A percentile compares a stretch with the other conserved stretches of the same genome.
phyloP scores from a whole-genome alignment of 1,140 invertebrate genomes.

The Drosophila punjabiensis region DNA sequence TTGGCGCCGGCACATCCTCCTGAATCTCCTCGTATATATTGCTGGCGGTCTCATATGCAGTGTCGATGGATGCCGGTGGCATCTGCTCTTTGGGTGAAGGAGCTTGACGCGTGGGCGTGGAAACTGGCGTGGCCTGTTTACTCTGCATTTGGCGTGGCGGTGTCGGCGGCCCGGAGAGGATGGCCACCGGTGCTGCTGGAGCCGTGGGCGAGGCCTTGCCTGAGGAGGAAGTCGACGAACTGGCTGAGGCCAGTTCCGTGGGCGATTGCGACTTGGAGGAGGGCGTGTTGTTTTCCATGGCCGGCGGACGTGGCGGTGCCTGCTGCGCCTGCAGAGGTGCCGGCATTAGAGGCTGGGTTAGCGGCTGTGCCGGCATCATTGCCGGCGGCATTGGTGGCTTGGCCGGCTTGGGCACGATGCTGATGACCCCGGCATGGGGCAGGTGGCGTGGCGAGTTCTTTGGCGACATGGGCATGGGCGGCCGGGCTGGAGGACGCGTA shows the following conservation, averaged over 20 bases:
- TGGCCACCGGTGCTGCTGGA: slow-evolving; percentile 4
- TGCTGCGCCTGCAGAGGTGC: slow-evolving; percentile 86
- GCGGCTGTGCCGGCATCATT: slow-evolving; percentile 85
- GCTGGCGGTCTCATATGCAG: slow-evolving; percentile 65
- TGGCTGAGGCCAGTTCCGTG: slow-evolving; percentile 59
- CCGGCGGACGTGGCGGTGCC: slow-evolving; percentile 82
- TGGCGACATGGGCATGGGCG: slow-evolving; percentile 87
- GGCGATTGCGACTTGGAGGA: slow-evolving; percentile 79
- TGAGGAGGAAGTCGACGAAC: slow-evolving; percentile 66
- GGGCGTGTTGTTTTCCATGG: slow-evolving; percentile 75
- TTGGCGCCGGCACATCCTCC: slow-evolving; percentile 72
- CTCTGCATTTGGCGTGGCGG: slow-evolving; percentile 77
- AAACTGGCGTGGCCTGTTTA: slow-evolving; percentile 69
- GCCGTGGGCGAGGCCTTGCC: slow-evolving; percentile 67
- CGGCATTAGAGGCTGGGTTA: slow-evolving; percentile 86
- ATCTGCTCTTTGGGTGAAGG: slow-evolving; percentile 36
- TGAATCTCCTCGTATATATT: slow-evolving; percentile 81
- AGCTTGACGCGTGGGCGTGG: slow-evolving; percentile 71
- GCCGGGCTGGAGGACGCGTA: slow-evolving; percentile 86
- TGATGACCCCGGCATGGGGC: slow-evolving; percentile 83
- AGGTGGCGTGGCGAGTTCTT: slow-evolving; percentile 84
- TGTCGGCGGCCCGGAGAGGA: slow-evolving; percentile 67
- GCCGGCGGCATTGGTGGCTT: slow-evolving; percentile 86
- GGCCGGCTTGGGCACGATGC: slow-evolving; percentile 77
- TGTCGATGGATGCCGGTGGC: slow-evolving; percentile 24